Percentiles rank a stretch among this genome's conserved stretches.
Evolutionary conservation across 2,113 vertebrate genomes (phyloP).

Genomic region (Bucco capensis): DNA sequence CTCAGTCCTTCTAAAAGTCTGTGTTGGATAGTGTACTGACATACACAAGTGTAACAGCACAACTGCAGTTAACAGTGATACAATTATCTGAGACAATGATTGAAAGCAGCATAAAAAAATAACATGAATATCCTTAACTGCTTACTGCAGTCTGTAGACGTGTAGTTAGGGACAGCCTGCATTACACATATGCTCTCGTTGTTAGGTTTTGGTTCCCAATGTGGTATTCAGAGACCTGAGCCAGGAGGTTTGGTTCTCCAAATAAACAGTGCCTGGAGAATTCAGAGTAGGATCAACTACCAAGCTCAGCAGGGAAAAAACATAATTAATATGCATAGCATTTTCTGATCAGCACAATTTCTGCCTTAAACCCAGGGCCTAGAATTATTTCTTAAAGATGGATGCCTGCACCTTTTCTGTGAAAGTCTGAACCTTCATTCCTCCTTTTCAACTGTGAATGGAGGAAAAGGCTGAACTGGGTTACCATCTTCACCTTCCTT

Average conservation of each 20-base stretch:
- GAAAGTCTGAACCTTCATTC: neutral
- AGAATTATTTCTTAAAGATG: neutral
- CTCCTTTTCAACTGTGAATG: neutral
- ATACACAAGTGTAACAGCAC: neutral
- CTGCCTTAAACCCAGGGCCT: neutral
- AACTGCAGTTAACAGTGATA: neutral
- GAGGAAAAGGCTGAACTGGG: neutral
- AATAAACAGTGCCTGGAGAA: neutral
- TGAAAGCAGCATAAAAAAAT: neutral
- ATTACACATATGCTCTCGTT: neutral
- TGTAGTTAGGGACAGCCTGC: neutral
- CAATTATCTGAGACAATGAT: neutral
- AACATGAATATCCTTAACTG: neutral
- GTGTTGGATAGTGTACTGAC: neutral
- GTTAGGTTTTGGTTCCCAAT: neutral
- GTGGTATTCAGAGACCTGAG: neutral
- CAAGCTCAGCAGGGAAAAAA: neutral
- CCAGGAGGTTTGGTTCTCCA: neutral
- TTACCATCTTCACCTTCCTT: neutral
- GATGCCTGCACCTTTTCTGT: neutral
- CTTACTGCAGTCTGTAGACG: neutral
- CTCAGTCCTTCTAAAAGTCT: neutral
- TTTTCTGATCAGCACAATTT: constrained; percentile 17
- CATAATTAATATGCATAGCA: neutral
- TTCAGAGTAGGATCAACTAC: neutral